phyloP scores from a whole-genome alignment of 2,797 vertebrate species.

The Girardinus metallicus region DNA sequence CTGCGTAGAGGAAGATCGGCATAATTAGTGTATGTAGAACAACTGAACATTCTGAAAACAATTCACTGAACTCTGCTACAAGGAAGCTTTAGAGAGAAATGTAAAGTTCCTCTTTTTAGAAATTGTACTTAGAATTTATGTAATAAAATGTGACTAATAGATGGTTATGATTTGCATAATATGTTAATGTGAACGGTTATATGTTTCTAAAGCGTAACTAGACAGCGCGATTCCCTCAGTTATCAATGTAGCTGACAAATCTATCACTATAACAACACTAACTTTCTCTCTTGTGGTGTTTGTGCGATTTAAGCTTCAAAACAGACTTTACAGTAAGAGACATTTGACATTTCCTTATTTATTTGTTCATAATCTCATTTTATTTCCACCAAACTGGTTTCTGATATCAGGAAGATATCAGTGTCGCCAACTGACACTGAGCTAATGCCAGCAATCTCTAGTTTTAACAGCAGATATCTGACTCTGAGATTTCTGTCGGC shows the following conservation, averaged over 20 bases:
- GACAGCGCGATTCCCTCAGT: background rate
- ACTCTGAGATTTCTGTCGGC: background rate
- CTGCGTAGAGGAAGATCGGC: conserved; percentile 9
- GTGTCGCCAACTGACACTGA: background rate
- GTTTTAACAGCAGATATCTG: background rate
- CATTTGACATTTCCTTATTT: background rate
- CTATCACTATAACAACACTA: background rate
- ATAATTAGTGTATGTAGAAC: conserved; percentile 19
- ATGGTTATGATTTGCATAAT: background rate
- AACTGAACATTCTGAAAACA: conserved; percentile 58
- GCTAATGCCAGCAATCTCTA: background rate
- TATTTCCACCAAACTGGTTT: background rate
- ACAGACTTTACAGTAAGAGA: no score
- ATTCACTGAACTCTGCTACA: conserved; percentile 54
- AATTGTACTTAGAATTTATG: conserved; percentile 28
- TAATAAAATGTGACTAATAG: background rate
- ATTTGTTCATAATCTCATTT: background rate
- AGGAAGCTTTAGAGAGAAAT: conserved; percentile 62
- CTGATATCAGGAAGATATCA: no score
- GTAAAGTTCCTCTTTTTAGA: conserved; percentile 44
- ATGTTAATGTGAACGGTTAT: background rate
- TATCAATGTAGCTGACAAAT: background rate
- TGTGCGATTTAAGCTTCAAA: background rate
- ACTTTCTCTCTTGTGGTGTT: background rate
- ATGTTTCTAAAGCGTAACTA: background rate